Percentiles rank a stretch among this genome's conserved stretches.
These are phyloP conservation scores for Xylocampa areola DNA, from an alignment of 2,888 invertebrate genomes.

Conservation along the genomic window DNA sequence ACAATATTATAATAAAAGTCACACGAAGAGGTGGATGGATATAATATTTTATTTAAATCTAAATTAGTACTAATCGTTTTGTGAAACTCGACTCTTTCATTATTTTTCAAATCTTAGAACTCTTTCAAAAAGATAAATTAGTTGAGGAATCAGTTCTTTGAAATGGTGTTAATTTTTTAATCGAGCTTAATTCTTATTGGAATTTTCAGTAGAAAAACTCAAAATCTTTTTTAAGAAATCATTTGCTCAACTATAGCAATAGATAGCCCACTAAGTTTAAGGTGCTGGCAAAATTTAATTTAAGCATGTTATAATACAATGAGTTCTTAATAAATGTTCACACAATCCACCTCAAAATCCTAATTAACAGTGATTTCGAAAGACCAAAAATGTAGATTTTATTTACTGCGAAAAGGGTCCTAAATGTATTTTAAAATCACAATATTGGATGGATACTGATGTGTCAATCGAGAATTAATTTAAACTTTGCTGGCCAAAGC, in stretches of 20 bases:
- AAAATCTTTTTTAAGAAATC: conserved; percentile 13
- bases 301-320: conserved; percentile 9
- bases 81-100: too few relatives aligned
- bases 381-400: conserved; percentile 56
- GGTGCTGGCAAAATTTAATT: too few relatives aligned
- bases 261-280: too few relatives aligned
- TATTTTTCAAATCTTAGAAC: too few relatives aligned
- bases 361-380: conserved; percentile 34
- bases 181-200: neutral
- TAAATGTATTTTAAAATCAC: conserved; percentile 79
- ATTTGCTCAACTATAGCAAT: too few relatives aligned
- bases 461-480: conserved; percentile 88
- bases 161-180: neutral
- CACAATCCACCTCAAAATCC: conserved; percentile 36
- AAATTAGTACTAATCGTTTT: too few relatives aligned
- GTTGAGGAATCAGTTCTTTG: neutral
- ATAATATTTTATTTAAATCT: too few relatives aligned
- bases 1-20: too few relatives aligned
- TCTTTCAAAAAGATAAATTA: too few relatives aligned
- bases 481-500: conserved; percentile 86
- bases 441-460: conserved; percentile 79
- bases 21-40: too few relatives aligned
- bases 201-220: conserved; percentile 1
- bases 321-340: conserved; percentile 22
- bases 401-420: conserved; percentile 68